phyloP scores from a whole-genome alignment of 1,140 invertebrate genomes.

The Chionoecetes opilio region DNA sequence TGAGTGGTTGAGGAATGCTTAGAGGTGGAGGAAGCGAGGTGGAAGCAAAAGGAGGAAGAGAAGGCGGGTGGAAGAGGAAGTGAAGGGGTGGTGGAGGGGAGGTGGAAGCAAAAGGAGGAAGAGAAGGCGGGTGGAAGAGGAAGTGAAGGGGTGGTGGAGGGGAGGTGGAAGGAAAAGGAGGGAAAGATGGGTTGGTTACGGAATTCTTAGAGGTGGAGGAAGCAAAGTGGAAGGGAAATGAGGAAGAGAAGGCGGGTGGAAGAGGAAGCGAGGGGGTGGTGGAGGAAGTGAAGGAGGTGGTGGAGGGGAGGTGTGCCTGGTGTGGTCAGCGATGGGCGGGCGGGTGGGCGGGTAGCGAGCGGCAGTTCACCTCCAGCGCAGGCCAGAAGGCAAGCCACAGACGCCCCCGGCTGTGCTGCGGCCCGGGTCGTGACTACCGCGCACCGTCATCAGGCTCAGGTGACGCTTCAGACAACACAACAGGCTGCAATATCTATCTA shows the following conservation, averaged over 20 bases:
- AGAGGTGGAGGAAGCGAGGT: not conserved
- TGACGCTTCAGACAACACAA: not conserved
- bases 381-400: slow-evolving; percentile 32
- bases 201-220: not conserved
- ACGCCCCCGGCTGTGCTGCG: slow-evolving; percentile 25
- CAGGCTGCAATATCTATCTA: not conserved
- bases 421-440: not conserved
- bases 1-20: too few species aligned
- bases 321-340: not conserved
- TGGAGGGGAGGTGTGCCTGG: not conserved
- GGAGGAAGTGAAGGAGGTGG: too few species aligned
- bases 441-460: slow-evolving; percentile 23
- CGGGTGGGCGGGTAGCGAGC: not conserved
- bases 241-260: not conserved
- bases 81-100: not conserved
- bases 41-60: not conserved
- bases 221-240: not conserved
- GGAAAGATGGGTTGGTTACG: not conserved
- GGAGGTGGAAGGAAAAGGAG: not conserved
- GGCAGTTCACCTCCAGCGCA: not conserved
- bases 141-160: not conserved
- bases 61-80: not conserved
- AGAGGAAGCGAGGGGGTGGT: not conserved
- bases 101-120: not conserved
- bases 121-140: not conserved